Evolutionary conservation across 2,113 vertebrate species (phyloP), one percentile per base, ranked within the genome.

Genomic region (Bubo scandiacus): DNA sequence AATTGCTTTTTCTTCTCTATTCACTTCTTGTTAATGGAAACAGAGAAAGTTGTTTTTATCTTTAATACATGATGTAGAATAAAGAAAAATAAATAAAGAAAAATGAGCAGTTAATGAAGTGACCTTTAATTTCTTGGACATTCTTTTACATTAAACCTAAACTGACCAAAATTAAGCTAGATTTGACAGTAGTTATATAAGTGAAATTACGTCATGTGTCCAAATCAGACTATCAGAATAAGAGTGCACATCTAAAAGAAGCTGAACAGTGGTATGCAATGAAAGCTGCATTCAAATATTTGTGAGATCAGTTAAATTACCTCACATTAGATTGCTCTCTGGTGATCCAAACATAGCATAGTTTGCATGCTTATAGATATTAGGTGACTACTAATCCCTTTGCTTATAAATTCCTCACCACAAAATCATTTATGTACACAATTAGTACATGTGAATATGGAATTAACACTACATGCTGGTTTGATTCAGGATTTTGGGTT

Each of bases 1-100:
- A 99, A 99, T 98, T 98, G 96, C 90, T 94, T 98, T 98, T 97
- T 97, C 85, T 97, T 96, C 94, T 97, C 88, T 52, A 52, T 75
- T 97, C 88, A 88, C 73, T 96, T 97, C 96, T 98, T 97, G 67
- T 91, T 97, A 98, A 97, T 97, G 72, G 95, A 96, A 98, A 94
- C 18, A 88, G 82, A 96, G 55, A 71, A 88, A 68, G 34, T 63
- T 86, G 90, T 11, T 85, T 95, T 94, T 84, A 96, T 94, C 86
- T 86, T 92, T 96, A 84, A 85, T 73, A 83, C 86, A 81, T 81
- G 79, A 96, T 87, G 72, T 32, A 82, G 20, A 96, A 97, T 51
- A 85, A 27, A 81, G 86, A 95, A 68, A 81, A 71, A 73, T 29
- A 10, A 32, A 61, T 16, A 86, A n/a, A n/a, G 30, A 92, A 86